Percentiles rank a stretch among this genome's conserved stretches.
phyloP scores from a whole-genome alignment of 2,888 invertebrate species.

The Philonicus albiceps region DNA sequence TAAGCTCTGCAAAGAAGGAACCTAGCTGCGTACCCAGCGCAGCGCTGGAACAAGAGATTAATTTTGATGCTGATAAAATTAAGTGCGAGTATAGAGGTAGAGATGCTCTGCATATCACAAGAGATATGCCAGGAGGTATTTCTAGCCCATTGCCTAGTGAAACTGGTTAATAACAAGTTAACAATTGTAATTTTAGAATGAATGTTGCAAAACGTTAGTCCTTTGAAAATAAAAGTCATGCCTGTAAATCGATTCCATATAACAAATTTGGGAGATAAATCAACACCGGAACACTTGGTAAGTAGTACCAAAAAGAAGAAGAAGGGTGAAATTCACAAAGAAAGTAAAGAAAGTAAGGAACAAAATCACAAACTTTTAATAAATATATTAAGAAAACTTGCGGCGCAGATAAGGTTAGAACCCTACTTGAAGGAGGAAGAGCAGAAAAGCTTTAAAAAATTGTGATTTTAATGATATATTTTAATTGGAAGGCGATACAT shows the following conservation, averaged over 20 bases:
- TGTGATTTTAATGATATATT: neutral
- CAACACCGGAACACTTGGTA: neutral
- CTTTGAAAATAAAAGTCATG: neutral
- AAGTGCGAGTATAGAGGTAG: neutral
- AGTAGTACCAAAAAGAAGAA: neutral
- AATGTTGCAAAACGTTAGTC: neutral
- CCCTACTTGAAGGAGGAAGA: neutral
- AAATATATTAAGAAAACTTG: neutral
- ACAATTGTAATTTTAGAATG: neutral
- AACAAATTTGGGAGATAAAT: neutral
- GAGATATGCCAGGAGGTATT: neutral
- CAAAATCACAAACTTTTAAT: neutral
- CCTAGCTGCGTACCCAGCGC: too few species aligned
- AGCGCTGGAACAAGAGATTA: neutral
- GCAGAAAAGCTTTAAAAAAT: neutral
- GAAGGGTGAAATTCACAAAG: neutral
- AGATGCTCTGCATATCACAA: neutral
- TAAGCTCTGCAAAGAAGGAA: neutral
- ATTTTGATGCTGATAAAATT: neutral
- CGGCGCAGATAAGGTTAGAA: too few species aligned
- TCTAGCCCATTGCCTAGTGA: neutral
- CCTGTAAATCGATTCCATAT: neutral
- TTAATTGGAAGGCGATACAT: neutral
- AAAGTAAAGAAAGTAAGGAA: neutral
- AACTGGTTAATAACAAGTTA: neutral